Evolutionary conservation across 1,140 invertebrate genomes (phyloP).

Genomic region (Littorina saxatilis): DNA sequence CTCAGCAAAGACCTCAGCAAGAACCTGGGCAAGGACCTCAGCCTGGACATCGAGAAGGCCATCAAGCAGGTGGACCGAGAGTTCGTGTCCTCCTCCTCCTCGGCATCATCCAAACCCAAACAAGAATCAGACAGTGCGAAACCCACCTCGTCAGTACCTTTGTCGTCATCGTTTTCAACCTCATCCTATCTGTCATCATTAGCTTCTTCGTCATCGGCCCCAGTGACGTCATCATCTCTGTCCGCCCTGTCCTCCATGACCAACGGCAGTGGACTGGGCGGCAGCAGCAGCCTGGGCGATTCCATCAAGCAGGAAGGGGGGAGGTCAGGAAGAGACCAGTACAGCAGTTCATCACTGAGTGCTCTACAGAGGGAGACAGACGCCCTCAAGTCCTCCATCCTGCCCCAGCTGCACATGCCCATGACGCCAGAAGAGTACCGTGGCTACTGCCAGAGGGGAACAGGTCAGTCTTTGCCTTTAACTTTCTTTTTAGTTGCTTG

Average conservation of each 20-base stretch:
- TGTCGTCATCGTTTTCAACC: background rate
- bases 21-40: conserved; percentile 11
- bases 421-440: conserved; percentile 47
- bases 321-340: background rate
- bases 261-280: conserved; percentile 24
- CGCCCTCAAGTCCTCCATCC: conserved; percentile 47
- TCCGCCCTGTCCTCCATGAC: conserved; percentile 3
- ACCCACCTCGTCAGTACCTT: background rate
- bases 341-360: conserved; percentile 41
- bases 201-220: background rate
- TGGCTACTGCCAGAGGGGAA: conserved; percentile 51
- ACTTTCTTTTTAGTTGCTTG: background rate
- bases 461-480: conserved; percentile 41
- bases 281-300: background rate
- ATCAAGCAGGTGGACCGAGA: conserved; percentile 23
- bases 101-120: background rate
- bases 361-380: conserved; percentile 49
- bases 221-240: conserved; percentile 1
- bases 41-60: background rate
- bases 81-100: background rate
- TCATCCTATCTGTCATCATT: background rate
- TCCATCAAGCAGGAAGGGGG: conserved; percentile 14
- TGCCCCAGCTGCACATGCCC: conserved; percentile 42
- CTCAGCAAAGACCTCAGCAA: background rate
- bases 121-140: background rate